These are phyloP conservation scores for Phylloscopus collybita DNA, from an alignment of 2,797 vertebrate species.

Conservation along the genomic window DNA sequence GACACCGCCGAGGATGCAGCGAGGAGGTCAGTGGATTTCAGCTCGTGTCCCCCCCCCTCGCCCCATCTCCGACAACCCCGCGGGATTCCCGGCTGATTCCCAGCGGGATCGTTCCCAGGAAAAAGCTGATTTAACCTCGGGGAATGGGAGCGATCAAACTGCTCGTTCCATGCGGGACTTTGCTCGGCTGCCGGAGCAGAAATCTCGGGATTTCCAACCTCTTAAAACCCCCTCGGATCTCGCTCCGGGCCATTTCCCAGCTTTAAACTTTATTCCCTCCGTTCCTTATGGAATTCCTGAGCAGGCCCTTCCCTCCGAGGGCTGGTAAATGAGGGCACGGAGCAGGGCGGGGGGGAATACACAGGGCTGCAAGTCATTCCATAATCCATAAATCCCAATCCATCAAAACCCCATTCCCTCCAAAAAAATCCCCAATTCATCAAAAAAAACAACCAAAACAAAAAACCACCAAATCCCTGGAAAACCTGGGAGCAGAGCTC, in stretches of 20 bases:
- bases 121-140: not conserved
- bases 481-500: not conserved
- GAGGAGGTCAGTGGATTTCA: not conserved
- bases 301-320: not conserved
- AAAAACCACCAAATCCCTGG: not conserved
- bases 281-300: fast-evolving
- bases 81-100: not conserved
- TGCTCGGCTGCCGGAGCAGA: not conserved
- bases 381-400: not conserved
- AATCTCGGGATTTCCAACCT: not conserved
- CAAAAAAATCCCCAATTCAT: not conserved
- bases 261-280: not conserved
- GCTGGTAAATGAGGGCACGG: not conserved
- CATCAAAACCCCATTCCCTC: not conserved
- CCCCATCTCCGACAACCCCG: not conserved
- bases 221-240: not conserved
- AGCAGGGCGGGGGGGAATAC: not conserved
- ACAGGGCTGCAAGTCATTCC: not conserved
- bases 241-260: not conserved
- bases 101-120: not conserved
- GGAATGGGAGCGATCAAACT: not conserved
- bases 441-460: not conserved
- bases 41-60: not conserved
- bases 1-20: not conserved
- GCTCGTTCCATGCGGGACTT: not conserved